Evolutionary conservation across 2,113 vertebrate species (phyloP).

Genomic region (Anguilla japonica): DNA sequence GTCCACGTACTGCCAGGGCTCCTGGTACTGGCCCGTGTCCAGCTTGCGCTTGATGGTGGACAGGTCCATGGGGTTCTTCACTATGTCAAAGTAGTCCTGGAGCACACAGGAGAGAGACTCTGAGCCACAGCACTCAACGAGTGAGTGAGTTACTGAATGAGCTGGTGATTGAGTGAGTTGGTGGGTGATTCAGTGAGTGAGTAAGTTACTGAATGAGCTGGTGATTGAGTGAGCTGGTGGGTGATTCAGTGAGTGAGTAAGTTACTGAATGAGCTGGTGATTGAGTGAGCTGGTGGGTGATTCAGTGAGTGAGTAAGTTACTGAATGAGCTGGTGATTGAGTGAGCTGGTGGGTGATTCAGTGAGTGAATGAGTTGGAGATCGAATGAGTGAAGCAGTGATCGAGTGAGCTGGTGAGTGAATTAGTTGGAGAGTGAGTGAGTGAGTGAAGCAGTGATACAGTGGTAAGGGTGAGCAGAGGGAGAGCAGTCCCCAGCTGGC

Average conservation of each 20-base stretch:
- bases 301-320: neutral
- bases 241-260: too few species aligned
- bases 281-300: neutral
- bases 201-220: too few species aligned
- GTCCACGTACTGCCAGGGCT: conserved; percentile 98
- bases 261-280: neutral
- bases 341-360: neutral
- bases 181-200: neutral
- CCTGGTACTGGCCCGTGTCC: conserved; percentile 97
- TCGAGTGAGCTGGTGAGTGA: too few species aligned
- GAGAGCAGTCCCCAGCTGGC: too few species aligned
- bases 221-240: too few species aligned
- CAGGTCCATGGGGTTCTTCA: conserved; percentile 96
- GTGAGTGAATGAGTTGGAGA: neutral
- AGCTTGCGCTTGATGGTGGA: conserved; percentile 97
- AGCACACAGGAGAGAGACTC: neutral
- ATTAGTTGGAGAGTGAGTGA: too few species aligned
- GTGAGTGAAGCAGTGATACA: too few species aligned
- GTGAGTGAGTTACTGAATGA: neutral
- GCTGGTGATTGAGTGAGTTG: neutral
- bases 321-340: neutral
- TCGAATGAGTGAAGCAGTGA: too few species aligned
- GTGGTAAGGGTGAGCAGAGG: too few species aligned
- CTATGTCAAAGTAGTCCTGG: conserved; percentile 98
- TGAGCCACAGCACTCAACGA: neutral